Evolutionary conservation across 1,140 invertebrate genomes (phyloP), one percentile per base, ranked within the genome.

Genomic region (Rhyzopertha dominica): DNA sequence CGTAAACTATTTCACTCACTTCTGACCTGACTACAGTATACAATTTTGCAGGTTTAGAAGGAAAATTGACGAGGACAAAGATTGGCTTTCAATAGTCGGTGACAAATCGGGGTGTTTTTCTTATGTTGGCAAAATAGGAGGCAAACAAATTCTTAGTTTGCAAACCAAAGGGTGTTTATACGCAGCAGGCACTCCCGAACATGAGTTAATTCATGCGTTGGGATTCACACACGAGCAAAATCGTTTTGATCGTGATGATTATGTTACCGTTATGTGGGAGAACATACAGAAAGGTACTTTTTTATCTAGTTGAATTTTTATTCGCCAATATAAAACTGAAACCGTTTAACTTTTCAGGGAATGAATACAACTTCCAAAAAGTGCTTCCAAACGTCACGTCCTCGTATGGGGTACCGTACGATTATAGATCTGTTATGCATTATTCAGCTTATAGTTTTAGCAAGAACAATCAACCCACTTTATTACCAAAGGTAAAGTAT

Each of bases 211-310:
- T 74, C 90, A 95, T 53, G 82, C 85, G 0, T 56, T 86, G 13
- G 90, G 90, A 1, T 92, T 93, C 65, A 75, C 86, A 58, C 90
- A 95, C 62, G 89, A 93, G 59, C 90, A 93, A 61, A 90, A 82
- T 53, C 74, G 89, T 17, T 74, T 69, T 18, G 90, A 93, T 50
- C 69, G 90, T 12, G 89, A 92, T 56, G 69, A 80, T 17, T 86
- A 75, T 57, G 81, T 93, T 1, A 69, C 59, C 3, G 78, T 93
- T 17, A 66, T 78, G 23, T 89, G 80, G 65, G 53, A 80, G 1
- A 93, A 93, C 61, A 83, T 94, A 13, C 70, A 76, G 54, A 54
- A 64, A 31, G 80, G 81, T 78, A 65, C 61, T 49, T 49, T n/a
- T n/a, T n/a, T n/a, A n/a, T n/a, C n/a, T n/a, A n/a, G n/a, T n/a